phyloP scores from a whole-genome alignment of 2,797 vertebrate species.

The Uromys caudimaculatus region DNA sequence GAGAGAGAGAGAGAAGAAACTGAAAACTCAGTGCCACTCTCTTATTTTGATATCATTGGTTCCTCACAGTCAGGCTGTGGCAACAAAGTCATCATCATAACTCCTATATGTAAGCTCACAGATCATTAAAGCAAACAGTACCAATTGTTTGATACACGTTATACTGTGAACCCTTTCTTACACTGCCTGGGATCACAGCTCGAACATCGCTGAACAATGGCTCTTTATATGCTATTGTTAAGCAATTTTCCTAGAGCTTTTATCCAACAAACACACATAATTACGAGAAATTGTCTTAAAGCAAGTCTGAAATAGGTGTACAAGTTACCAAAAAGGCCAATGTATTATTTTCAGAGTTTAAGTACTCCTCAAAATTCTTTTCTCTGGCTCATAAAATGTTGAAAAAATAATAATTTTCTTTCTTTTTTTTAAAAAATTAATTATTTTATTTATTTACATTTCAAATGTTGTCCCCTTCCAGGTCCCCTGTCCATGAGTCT shows the following conservation, averaged over 20 bases:
- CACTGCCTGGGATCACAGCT: constrained; percentile 35
- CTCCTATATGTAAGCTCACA: constrained; percentile 5
- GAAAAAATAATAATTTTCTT: constrained; percentile 78
- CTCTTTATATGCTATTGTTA: constrained; percentile 67
- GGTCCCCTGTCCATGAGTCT: background rate
- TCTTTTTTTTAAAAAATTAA: no score
- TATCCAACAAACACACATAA: constrained; percentile 71
- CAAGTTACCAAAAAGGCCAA: constrained; percentile 78
- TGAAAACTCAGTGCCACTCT: background rate
- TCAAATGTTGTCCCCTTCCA: background rate
- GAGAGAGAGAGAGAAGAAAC: background rate
- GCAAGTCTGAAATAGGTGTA: constrained; percentile 65
- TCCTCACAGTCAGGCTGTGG: background rate
- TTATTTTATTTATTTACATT: no score
- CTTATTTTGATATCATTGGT: background rate
- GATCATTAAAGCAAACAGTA: constrained; percentile 46
- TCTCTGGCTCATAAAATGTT: constrained; percentile 82
- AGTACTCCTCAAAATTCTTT: constrained; percentile 80
- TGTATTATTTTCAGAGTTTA: constrained; percentile 70
- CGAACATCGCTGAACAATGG: constrained; percentile 50
- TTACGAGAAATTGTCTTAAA: constrained; percentile 73
- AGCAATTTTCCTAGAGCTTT: constrained; percentile 71
- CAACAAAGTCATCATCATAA: background rate
- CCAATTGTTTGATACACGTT: background rate
- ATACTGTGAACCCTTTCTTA: background rate